phyloP scores from a whole-genome alignment of 2,888 invertebrate genomes.

The Pheosia tremula region DNA sequence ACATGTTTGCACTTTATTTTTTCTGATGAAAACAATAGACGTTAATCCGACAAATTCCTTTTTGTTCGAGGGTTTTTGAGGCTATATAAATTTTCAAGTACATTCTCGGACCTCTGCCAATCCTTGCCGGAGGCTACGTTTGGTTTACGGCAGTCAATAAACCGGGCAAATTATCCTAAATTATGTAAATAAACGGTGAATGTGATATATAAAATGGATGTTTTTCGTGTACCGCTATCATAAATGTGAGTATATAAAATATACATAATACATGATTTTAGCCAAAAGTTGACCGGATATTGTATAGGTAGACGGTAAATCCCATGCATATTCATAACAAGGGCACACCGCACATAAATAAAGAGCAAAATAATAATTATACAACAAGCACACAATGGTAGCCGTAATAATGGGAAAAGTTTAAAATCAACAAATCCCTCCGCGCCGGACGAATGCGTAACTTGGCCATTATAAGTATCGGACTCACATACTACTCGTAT shows the following conservation, averaged over 20 bases:
- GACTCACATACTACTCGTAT: conserved; percentile 15
- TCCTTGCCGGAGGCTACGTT: conserved; percentile 42
- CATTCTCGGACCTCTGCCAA: conserved; percentile 41
- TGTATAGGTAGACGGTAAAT: conserved; percentile 10
- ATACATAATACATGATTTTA: neutral
- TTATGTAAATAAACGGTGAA: conserved; percentile 27
- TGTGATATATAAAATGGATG: conserved; percentile 10
- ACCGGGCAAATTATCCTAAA: conserved; percentile 34
- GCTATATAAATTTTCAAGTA: conserved; percentile 25
- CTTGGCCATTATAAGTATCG: conserved; percentile 32
- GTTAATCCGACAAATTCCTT: neutral
- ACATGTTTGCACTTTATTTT: too few species aligned
- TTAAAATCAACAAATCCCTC: conserved; percentile 47
- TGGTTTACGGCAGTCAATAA: conserved; percentile 40
- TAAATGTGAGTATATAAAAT: neutral
- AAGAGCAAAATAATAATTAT: conserved; percentile 26
- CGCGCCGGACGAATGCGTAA: conserved; percentile 24
- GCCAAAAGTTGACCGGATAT: neutral
- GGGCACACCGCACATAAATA: conserved; percentile 25
- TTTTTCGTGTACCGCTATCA: neutral
- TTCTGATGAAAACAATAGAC: too few species aligned
- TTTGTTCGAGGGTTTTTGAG: conserved; percentile 18
- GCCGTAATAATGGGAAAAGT: conserved; percentile 50
- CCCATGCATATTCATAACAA: conserved; percentile 25
- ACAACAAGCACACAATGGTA: conserved; percentile 21